phyloP scores from a whole-genome alignment of 2,888 invertebrate species.

The Hyposoter dolosus region DNA sequence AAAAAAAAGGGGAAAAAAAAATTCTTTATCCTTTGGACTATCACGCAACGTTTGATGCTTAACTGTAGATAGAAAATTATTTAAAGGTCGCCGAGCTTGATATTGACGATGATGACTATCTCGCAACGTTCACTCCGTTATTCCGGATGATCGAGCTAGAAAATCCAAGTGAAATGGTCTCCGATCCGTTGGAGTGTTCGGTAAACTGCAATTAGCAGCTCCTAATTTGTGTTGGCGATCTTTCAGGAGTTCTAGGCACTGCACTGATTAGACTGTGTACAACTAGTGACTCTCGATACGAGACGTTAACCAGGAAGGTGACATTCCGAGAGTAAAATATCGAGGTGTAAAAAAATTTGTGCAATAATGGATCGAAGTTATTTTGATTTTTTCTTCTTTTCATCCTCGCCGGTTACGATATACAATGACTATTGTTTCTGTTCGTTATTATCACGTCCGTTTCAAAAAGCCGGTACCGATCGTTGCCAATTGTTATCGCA shows the following conservation, averaged over 20 bases:
- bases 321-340: slow-evolving; percentile 27
- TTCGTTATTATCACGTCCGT: slow-evolving; percentile 22
- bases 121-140: slow-evolving; percentile 20
- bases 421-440: slow-evolving; percentile 27
- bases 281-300: neutral
- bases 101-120: slow-evolving; percentile 11
- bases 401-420: neutral
- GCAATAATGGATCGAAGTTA: slow-evolving; percentile 1
- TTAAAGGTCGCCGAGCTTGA: slow-evolving; percentile 51
- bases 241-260: neutral
- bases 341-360: slow-evolving; percentile 1
- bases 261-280: neutral
- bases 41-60: slow-evolving; percentile 37
- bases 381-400: slow-evolving; percentile 2
- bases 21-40: slow-evolving; percentile 4
- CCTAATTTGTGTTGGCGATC: slow-evolving; percentile 32
- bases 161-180: slow-evolving; percentile 21
- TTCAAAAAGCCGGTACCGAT: slow-evolving; percentile 25
- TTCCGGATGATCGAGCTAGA: slow-evolving; percentile 39
- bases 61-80: slow-evolving; percentile 51
- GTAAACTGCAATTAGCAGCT: slow-evolving; percentile 33
- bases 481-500: slow-evolving; percentile 46
- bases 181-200: neutral
- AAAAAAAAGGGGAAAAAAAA: slow-evolving; percentile 7
- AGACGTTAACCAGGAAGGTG: slow-evolving; percentile 1